Evolutionary conservation across 1,140 invertebrate genomes (phyloP).

Genomic region (Cyrtorhinus lividipennis): DNA sequence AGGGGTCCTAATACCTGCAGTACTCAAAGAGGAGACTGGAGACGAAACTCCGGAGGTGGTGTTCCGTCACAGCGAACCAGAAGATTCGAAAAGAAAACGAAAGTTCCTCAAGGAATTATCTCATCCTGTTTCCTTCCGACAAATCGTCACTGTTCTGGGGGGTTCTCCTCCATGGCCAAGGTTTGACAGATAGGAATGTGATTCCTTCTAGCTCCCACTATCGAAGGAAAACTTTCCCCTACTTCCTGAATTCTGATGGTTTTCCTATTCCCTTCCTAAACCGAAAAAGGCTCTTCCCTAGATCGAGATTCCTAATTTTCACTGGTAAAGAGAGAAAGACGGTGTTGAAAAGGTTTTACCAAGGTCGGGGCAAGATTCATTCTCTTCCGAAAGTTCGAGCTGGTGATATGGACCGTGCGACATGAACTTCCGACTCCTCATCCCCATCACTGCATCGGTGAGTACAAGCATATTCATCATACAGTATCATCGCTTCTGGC

Average conservation of each 20-base stretch:
- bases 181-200: too few relatives aligned
- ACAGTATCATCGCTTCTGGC: too few relatives aligned
- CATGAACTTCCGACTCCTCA: not conserved
- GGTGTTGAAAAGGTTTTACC: not conserved
- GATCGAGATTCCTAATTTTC: not conserved
- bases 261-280: not conserved
- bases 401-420: not conserved
- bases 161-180: too few relatives aligned
- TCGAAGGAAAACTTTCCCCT: too few relatives aligned
- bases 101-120: not conserved
- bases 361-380: not conserved
- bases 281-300: not conserved
- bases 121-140: not conserved
- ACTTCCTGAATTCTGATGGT: not conserved
- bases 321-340: not conserved
- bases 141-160: too few relatives aligned
- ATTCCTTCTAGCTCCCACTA: not conserved
- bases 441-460: not conserved
- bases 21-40: too few relatives aligned
- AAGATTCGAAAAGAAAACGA: not conserved
- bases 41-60: too few relatives aligned
- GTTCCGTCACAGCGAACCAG: not conserved
- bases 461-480: not conserved
- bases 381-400: not conserved
- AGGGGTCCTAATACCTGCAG: too few relatives aligned